Evolutionary conservation across 1,140 invertebrate species (phyloP).

Genomic region (Saccostrea glomerata): DNA sequence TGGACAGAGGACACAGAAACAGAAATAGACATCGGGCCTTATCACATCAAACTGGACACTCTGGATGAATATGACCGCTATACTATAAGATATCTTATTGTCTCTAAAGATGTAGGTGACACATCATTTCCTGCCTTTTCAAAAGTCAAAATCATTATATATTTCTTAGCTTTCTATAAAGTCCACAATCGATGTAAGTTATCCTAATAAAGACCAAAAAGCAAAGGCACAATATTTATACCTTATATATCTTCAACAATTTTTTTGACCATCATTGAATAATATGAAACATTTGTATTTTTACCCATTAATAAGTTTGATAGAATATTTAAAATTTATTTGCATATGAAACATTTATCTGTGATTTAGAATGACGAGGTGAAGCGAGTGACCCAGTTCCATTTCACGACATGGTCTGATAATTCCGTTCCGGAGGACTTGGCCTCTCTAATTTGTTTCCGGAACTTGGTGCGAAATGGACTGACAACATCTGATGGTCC

Average conservation of each 20-base stretch:
- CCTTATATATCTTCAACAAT: too few relatives aligned
- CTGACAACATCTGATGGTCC: conserved; percentile 15
- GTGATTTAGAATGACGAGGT: background rate
- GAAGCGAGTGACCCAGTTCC: conserved; percentile 21
- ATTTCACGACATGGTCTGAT: conserved; percentile 27
- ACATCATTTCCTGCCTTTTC: background rate
- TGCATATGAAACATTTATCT: background rate
- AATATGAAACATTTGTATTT: too few relatives aligned
- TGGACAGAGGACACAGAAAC: conserved; percentile 6
- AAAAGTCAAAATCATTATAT: too few relatives aligned
- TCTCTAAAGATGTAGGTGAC: background rate
- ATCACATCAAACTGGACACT: background rate
- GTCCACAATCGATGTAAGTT: too few relatives aligned
- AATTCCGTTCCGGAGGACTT: conserved; percentile 9
- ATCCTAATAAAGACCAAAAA: too few relatives aligned
- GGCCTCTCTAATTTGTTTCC: background rate
- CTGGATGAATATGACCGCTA: conserved; percentile 10
- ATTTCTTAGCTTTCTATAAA: too few relatives aligned
- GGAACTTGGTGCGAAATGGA: conserved; percentile 6
- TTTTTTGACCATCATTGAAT: too few relatives aligned
- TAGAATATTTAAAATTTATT: too few relatives aligned
- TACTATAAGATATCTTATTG: conserved; percentile 1
- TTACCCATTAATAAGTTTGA: too few relatives aligned
- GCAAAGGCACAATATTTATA: too few relatives aligned
- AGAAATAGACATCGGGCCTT: background rate